A percentile compares a stretch with the other conserved stretches of the same genome.
Conservation (phyloP, 1,140 invertebrate species). For the Drosophila miranda region DNA sequence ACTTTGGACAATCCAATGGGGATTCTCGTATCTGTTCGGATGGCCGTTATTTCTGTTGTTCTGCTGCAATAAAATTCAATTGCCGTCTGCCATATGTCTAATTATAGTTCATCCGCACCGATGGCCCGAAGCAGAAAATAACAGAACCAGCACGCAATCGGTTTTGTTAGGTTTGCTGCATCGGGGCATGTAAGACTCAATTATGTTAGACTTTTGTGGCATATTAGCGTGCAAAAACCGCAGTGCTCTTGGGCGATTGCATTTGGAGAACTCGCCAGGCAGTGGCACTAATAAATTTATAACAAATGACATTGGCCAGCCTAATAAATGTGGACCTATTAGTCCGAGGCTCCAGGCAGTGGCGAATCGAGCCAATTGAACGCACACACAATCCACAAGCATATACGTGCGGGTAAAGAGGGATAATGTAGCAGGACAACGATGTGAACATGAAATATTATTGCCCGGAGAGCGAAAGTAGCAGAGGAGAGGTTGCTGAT, state of each 20-base stretch:
- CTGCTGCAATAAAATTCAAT: conserved; percentile 46
- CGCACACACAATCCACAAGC: conserved; percentile 23
- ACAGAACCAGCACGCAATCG: background rate
- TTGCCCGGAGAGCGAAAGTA: conserved; percentile 23
- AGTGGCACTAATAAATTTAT: conserved; percentile 67
- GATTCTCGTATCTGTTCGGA: conserved; percentile 4
- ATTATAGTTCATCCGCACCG: conserved; percentile 20
- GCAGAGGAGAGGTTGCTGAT: conserved; percentile 37
- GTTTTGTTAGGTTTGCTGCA: conserved; percentile 20
- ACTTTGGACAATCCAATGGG: conserved; percentile 40
- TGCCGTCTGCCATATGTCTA: conserved; percentile 30
- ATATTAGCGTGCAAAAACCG: conserved; percentile 35
- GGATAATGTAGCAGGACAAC: conserved; percentile 31
- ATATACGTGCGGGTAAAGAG: too few species aligned
- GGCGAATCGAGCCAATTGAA: conserved; percentile 50
- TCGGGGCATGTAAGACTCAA: conserved; percentile 56
- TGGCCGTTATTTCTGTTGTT: background rate
- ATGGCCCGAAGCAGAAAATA: background rate
- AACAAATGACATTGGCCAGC: conserved; percentile 56
- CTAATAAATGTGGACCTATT: conserved; percentile 70
- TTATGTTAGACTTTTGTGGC: conserved; percentile 35
- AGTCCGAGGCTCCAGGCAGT: conserved; percentile 51
- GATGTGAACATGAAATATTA: conserved; percentile 52
- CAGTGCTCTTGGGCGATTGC: conserved; percentile 12
- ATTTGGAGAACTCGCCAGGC: background rate